phyloP scores from a whole-genome alignment of 1,140 invertebrate genomes.

The Drosophila mojavensis region DNA sequence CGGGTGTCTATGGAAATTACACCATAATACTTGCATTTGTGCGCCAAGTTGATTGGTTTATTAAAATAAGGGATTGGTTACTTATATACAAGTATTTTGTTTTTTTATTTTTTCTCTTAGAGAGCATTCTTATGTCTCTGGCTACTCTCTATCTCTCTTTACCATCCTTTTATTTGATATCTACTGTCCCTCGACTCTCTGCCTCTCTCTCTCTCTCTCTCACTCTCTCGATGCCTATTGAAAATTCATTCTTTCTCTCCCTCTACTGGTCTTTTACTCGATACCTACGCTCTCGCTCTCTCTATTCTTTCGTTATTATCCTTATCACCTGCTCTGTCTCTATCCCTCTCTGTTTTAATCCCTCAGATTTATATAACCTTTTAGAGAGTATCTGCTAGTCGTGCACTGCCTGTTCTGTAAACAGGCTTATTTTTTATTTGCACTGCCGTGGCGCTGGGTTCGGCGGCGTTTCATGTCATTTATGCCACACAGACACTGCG shows the following conservation, averaged over 20 bases:
- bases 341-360: not conserved
- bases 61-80: no score
- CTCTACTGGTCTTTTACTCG: not conserved
- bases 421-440: slow-evolving; percentile 19
- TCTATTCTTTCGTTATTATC: no score
- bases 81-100: no score
- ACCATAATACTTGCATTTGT: no score
- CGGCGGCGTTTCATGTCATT: slow-evolving; percentile 34
- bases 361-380: no score
- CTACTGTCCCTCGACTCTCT: not conserved
- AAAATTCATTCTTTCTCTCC: not conserved
- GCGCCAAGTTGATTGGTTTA: no score
- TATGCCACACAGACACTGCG: slow-evolving; percentile 6
- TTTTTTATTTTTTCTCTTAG: no score
- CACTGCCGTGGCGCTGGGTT: slow-evolving; percentile 17
- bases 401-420: not conserved
- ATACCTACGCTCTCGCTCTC: not conserved
- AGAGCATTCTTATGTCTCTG: no score
- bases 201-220: not conserved
- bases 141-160: not conserved
- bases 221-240: not conserved
- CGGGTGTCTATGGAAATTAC: not conserved
- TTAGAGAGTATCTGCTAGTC: slow-evolving; percentile 26
- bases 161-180: not conserved
- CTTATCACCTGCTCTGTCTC: not conserved